Evolutionary conservation across 2,888 invertebrate species (phyloP), one percentile per base, ranked within the genome.

Genomic region (Itoplectis maculator): DNA sequence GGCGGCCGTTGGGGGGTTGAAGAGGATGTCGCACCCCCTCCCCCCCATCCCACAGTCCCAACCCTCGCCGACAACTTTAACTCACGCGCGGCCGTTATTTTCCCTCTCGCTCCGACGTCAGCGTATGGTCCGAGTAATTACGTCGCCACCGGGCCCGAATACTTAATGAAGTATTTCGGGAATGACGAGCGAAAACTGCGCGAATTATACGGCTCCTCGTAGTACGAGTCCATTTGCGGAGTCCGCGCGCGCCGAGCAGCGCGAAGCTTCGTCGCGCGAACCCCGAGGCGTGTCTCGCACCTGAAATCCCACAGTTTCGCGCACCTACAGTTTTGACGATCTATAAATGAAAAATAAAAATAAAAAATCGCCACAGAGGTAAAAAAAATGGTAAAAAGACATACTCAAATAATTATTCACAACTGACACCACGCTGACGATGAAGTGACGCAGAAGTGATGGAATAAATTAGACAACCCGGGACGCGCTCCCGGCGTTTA

Each of bases 161-260:
- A 76, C 79, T 68, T 79, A 68, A 82, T 79, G 79, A 76, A 76
- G 82, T 79, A 82, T 75, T 72, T 59, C 63, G 20, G 47, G 35
- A 61, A 75, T 79, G 61, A 79, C 75, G 70, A 61, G 70, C 56
- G 78, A 79, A 63, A 74, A 82, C 74, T 70, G 78, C 74, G 15
- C 47, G 49, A 82, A 79, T 82, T 78, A 63, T 74, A 68, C 54
- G 51, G 51, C 40, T 78, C 70, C n/a, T n/a, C n/a, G n/a, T 51
- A 54, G 70, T 29, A 70, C 45, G 73, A 78, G 73, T 78, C 54
- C 78, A 74, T 78, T 81, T 63, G 56, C 56, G 73, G 56, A 61
- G 23, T 35, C 29, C 23, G 9, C 54, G 29, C 29, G 29, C 29
- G 29, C 29, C 29, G 29, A 29, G 5, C 29, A 3, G 29, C 3